Percentiles rank a stretch among this genome's conserved stretches.
These are phyloP conservation scores for Myiothlypis coronata DNA, from an alignment of 2,797 vertebrate genomes.

Conservation along the genomic window DNA sequence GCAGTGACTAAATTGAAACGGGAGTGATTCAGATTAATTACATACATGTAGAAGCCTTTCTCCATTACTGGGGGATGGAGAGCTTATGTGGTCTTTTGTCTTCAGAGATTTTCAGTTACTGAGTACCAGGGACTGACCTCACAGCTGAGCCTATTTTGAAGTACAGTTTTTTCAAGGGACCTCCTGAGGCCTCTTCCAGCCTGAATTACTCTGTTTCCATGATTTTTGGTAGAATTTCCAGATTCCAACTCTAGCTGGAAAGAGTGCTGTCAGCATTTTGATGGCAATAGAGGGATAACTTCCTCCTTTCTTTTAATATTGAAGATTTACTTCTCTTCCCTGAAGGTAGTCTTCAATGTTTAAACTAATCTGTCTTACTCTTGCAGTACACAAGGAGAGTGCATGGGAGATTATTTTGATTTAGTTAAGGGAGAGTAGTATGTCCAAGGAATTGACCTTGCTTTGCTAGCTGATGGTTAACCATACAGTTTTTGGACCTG, in stretches of 20 bases:
- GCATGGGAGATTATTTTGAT: not conserved
- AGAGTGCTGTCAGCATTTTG: not conserved
- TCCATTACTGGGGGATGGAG: not conserved
- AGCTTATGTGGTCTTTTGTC: not conserved
- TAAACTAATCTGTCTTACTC: not conserved
- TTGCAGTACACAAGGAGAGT: not conserved
- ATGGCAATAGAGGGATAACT: not conserved
- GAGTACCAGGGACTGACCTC: not conserved
- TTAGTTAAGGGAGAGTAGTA: not conserved
- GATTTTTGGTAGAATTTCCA: not conserved
- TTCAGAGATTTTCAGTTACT: not conserved
- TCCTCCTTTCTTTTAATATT: not conserved
- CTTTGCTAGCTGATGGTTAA: not conserved
- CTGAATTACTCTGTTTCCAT: not conserved
- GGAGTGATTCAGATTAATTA: not conserved
- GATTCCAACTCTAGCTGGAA: not conserved
- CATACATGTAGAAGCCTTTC: not conserved
- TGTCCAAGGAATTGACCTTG: not conserved
- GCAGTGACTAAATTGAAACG: not conserved
- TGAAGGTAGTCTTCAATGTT: not conserved
- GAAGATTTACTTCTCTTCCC: not conserved
- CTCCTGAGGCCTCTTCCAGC: not conserved
- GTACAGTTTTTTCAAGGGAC: not conserved
- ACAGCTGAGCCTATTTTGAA: not conserved
- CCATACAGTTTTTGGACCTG: not conserved